Conservation (phyloP, 2,888 invertebrate species). For the Phortica magna region DNA sequence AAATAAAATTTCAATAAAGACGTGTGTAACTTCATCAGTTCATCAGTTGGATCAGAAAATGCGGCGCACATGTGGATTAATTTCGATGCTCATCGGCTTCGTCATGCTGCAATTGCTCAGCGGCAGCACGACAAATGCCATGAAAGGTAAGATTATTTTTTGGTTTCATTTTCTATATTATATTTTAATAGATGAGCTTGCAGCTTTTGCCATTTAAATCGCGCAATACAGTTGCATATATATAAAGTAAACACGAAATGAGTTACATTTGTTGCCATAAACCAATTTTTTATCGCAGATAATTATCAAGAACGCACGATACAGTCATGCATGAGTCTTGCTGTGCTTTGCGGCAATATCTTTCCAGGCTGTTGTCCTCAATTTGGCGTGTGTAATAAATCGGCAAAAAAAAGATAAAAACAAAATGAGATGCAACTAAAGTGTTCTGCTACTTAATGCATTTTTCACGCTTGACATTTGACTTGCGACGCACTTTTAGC, state of each 20-base stretch:
- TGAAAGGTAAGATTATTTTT: slow-evolving; percentile 63
- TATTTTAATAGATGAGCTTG: background rate
- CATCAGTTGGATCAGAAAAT: too few relatives aligned
- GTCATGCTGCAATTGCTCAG: slow-evolving; percentile 54
- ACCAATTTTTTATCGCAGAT: slow-evolving; percentile 72
- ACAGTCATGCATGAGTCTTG: background rate
- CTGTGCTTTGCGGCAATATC: background rate
- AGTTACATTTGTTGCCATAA: slow-evolving; percentile 49
- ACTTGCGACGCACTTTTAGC: slow-evolving; percentile 73
- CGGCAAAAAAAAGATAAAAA: background rate
- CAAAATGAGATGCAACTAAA: background rate
- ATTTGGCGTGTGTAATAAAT: slow-evolving; percentile 25
- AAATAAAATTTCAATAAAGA: slow-evolving; percentile 22
- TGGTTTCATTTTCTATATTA: background rate
- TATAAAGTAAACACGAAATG: slow-evolving; percentile 14
- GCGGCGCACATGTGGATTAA: slow-evolving; percentile 61
- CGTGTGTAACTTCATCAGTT: slow-evolving; percentile 17
- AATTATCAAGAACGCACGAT: slow-evolving; percentile 64
- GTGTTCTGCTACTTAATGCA: slow-evolving; percentile 66
- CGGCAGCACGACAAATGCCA: slow-evolving; percentile 45
- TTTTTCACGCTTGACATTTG: slow-evolving; percentile 77
- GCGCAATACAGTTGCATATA: slow-evolving; percentile 2
- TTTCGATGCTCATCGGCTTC: slow-evolving; percentile 48
- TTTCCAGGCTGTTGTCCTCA: slow-evolving; percentile 27
- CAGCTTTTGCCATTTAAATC: slow-evolving; percentile 22